A percentile compares a stretch with the other conserved stretches of the same genome.
Conservation (phyloP, 53 echinoderm and acorn worm species). For the Patiria pectinifera region DNA sequence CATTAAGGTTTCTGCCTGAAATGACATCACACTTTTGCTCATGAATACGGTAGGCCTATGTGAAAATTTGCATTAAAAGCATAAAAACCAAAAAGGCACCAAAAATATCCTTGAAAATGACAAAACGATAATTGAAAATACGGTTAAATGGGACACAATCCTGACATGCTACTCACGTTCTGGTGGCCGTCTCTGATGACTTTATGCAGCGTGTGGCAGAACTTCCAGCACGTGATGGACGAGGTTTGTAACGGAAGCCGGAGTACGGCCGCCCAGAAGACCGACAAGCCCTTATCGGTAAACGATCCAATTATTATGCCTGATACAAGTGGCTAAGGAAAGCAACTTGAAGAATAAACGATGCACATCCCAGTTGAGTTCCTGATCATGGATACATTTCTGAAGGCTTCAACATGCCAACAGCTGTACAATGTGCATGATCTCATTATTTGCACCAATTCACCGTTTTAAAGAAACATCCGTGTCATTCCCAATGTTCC, state of each 20-base stretch:
- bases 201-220: slow-evolving; percentile 91
- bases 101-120: too few relatives aligned
- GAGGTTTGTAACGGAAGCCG: slow-evolving; percentile 79
- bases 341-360: neutral
- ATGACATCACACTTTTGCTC: too few relatives aligned
- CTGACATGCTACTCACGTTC: slow-evolving; percentile 64
- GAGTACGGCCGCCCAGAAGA: slow-evolving; percentile 82
- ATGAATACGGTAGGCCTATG: too few relatives aligned
- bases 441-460: too few relatives aligned
- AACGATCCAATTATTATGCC: slow-evolving; percentile 95
- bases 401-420: neutral
- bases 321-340: slow-evolving; percentile 43
- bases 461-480: too few relatives aligned
- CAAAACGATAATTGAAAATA: too few relatives aligned
- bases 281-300: slow-evolving; percentile 86
- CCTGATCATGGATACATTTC: neutral
- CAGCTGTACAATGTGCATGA: neutral
- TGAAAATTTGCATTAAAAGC: too few relatives aligned
- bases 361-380: neutral
- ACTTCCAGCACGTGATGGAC: slow-evolving; percentile 91
- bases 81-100: too few relatives aligned
- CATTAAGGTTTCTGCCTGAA: too few relatives aligned
- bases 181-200: slow-evolving; percentile 87
- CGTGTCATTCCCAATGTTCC: too few relatives aligned
- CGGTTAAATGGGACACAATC: neutral